Base-by-base conservation (phyloP, 1,140 invertebrate genomes). In the Dolichoris vasculosae region DNA sequence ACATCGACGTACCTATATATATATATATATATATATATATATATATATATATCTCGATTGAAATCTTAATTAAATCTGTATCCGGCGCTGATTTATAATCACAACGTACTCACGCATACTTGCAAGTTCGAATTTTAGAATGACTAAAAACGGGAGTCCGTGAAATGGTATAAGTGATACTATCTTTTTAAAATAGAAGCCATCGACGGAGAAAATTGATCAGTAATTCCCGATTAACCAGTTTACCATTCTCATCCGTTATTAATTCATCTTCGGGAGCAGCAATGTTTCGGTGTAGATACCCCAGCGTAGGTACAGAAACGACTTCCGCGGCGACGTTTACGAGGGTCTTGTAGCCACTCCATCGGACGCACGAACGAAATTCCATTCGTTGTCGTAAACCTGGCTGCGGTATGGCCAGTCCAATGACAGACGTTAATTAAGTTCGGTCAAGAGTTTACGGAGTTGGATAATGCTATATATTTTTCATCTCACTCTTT, bases 371-470 rank as follows among this genome's bases (percentile, higher is more conserved):
- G 87, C 83, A 84, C 86, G 87, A 86, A 86, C 84, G 80, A 88
- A 89, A 88, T 86, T 88, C 89, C 82, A 77, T 59, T 87, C 86
- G 87, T 88, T 88, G 86, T 88, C 89, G 88, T 90, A 89, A 90
- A 91, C 86, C 86, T 90, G 86, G 80, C 86, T 87, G 83, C 87
- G 23, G 40, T 30, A 13, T 11, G 64, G 26, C 15, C 15, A 43
- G 85, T 88, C 88, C 88, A 89, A 90, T 89, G 91, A 89, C 89
- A 90, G 90, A 91, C 90, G 90, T 92, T 92, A 92, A 92, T 92
- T 92, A 92, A 92, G 91, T 92, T 91, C 89, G 87, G 90, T 90
- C 90, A 90, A 91, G 90, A 92, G 91, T 91, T 91, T 90, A 88
- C 85, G 84, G 85, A 88, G 88, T 86, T 84, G 87, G 87, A 87